Evolutionary conservation across 1,140 invertebrate genomes (phyloP), one percentile per base, ranked within the genome.

Genomic region (Galleria mellonella): DNA sequence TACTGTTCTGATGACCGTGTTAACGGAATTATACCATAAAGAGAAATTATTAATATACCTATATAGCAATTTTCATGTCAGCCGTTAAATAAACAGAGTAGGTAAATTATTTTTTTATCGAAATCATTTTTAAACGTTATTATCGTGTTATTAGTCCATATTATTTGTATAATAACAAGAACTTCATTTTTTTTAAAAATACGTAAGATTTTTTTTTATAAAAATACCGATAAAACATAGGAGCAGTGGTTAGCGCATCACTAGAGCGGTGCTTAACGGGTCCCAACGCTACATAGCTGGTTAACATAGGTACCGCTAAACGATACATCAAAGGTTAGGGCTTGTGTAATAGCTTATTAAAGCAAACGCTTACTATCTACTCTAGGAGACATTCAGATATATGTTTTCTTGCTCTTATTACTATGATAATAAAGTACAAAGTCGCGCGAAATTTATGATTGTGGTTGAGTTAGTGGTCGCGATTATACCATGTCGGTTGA

Each of bases 291-390:
- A 82, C 74, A 75, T 75, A 78, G 65, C 53, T 64, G 56, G 51
- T 55, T 64, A 55, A 71, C 61, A 77, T 79, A 65, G 66, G 53
- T 76, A 79, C 78, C 75, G 78, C 75, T 78, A 78, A 59, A 49
- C 67, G 56, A 78, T 78, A 68, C 74, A 72, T 82, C 74, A 77
- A 68, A 74, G 62, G 60, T 65, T 71, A 77, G 71, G 63, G 54
- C 68, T 64, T 64, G 46, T 43, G 52, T 62, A 68, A 64, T 61
- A 55, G 59, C 63, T 64, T 70, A 72, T 73, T 75, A 75, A 56
- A 68, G 51, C 61, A 47, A 32, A 23, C 17, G 17, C 17, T 23
- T 23, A 23, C 17, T 23, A 23, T 23, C 17, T 23, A 23, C 17
- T 23, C 17, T 23, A 23, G 17, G 6, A 23, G 17, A 23, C 17